These are phyloP conservation scores for Boloria selene DNA, from an alignment of 2,888 invertebrate genomes.

Conservation along the genomic window DNA sequence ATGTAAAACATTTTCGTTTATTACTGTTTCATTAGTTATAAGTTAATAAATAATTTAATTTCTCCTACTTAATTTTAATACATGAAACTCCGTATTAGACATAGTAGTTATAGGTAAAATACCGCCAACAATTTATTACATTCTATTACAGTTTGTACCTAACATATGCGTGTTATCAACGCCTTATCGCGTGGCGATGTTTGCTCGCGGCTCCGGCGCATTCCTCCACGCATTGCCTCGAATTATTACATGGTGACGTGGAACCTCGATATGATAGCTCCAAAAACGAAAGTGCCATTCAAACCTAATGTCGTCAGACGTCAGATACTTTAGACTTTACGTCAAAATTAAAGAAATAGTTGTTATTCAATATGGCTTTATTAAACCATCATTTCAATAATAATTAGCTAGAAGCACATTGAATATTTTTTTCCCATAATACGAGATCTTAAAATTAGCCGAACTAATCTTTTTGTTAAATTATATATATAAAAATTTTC, in stretches of 20 bases:
- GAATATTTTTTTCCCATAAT: not conserved
- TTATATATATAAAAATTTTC: not conserved
- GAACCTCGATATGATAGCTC: constrained; percentile 11
- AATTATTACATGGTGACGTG: constrained; percentile 50
- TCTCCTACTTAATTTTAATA: no score
- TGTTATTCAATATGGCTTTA: no score
- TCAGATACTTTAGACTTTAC: not conserved
- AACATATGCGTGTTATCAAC: constrained; percentile 42
- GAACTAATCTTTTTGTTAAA: not conserved
- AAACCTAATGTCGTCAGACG: constrained; percentile 4
- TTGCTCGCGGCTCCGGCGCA: constrained; percentile 50
- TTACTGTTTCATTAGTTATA: no score
- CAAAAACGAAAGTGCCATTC: constrained; percentile 25
- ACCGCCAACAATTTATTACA: constrained; percentile 14
- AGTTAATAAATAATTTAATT: no score
- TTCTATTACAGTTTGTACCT: constrained; percentile 43
- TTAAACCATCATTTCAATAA: no score
- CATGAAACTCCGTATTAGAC: no score
- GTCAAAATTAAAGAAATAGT: not conserved
- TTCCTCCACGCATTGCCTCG: constrained; percentile 49
- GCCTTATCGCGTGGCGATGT: constrained; percentile 56
- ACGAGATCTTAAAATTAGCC: not conserved
- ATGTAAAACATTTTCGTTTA: no score
- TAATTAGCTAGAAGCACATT: no score
- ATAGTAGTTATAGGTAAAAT: not conserved